A percentile compares a stretch with the other conserved stretches of the same genome.
Conservation (phyloP, 2,113 vertebrate species). For the Toxotes jaculatrix region DNA sequence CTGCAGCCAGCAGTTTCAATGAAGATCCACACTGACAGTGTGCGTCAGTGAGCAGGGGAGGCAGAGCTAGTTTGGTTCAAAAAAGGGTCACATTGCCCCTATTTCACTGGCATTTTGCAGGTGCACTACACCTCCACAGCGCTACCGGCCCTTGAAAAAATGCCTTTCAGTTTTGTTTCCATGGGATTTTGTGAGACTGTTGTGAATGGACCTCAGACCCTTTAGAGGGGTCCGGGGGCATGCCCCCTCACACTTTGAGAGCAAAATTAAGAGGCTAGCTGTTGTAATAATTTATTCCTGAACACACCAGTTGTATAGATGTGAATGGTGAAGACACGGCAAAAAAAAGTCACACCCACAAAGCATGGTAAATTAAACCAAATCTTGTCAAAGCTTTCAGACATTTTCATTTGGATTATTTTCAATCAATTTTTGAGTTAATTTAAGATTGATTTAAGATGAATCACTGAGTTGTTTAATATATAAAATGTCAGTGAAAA, state of each 20-base stretch:
- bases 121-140: conserved; percentile 2
- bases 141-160: not conserved
- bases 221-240: too few relatives aligned
- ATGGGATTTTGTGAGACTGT: too few relatives aligned
- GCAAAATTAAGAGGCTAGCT: too few relatives aligned
- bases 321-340: too few relatives aligned
- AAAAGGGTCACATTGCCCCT: conserved; percentile 21
- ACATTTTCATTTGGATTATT: not conserved
- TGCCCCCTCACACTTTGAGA: too few relatives aligned
- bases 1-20: conserved; percentile 22
- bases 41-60: conserved; percentile 12
- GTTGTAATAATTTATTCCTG: too few relatives aligned
- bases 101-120: conserved; percentile 19
- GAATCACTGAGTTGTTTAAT: not conserved
- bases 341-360: too few relatives aligned
- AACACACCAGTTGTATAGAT: too few relatives aligned
- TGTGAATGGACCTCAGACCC: too few relatives aligned
- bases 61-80: not conserved
- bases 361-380: too few relatives aligned
- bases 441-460: not conserved
- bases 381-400: not conserved
- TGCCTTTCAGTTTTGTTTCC: too few relatives aligned
- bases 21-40: conserved; percentile 24
- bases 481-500: not conserved
- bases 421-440: not conserved